Conservation (phyloP, 1,140 invertebrate species). For the Zaprionus lachaisei region DNA sequence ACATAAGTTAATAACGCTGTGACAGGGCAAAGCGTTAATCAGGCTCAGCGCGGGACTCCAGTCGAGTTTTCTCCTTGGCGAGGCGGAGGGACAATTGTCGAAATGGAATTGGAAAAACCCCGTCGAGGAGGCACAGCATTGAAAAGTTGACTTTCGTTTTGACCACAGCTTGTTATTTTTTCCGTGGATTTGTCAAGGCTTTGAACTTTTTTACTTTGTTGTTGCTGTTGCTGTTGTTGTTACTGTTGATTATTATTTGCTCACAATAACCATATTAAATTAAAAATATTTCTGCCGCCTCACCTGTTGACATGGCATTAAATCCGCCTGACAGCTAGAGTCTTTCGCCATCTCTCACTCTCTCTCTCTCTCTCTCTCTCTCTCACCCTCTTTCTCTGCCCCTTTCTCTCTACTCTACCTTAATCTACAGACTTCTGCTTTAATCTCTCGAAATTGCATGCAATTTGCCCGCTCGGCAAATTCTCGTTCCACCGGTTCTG, state of each 20-base stretch:
- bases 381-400: background rate
- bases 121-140: conserved; percentile 43
- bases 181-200: conserved; percentile 61
- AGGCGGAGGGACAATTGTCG: conserved; percentile 38
- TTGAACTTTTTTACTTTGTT: conserved; percentile 62
- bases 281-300: conserved; percentile 55
- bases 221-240: background rate
- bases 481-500: conserved; percentile 68
- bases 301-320: conserved; percentile 45
- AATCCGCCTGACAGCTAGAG: background rate
- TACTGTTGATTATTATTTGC: background rate
- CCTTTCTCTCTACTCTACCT: background rate
- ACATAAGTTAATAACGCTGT: conserved; percentile 19
- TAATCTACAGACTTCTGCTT: background rate
- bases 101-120: conserved; percentile 73
- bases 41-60: conserved; percentile 14
- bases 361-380: background rate
- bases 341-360: background rate
- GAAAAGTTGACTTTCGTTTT: conserved; percentile 76
- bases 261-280: conserved; percentile 24
- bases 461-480: conserved; percentile 25
- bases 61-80: conserved; percentile 37
- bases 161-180: conserved; percentile 66
- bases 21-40: conserved; percentile 35
- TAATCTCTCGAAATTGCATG: conserved; percentile 29